Evolutionary conservation across 2,888 invertebrate species (phyloP).

Genomic region (Zhuqinia jingwanae): DNA sequence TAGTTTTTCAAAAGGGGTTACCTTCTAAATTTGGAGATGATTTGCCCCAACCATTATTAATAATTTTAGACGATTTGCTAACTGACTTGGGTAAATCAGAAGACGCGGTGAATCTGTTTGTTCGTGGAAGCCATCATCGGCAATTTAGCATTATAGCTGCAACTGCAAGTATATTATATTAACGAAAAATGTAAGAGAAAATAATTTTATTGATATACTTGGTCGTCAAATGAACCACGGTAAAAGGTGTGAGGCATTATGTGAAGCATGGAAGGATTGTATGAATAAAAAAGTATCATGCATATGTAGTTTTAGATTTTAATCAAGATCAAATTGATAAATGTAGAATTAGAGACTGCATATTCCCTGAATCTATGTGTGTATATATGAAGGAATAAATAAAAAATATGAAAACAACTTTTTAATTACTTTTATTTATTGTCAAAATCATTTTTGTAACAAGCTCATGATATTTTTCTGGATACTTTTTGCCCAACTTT

Average conservation of each 20-base stretch:
- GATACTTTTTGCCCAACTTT: too few relatives aligned
- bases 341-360: slow-evolving; percentile 64
- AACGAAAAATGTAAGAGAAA: slow-evolving; percentile 74
- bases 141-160: slow-evolving; percentile 37
- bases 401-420: slow-evolving; percentile 50
- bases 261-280: slow-evolving; percentile 45
- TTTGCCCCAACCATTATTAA: neutral
- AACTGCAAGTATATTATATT: slow-evolving; percentile 61
- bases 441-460: too few relatives aligned
- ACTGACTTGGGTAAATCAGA: slow-evolving; percentile 27
- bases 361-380: slow-evolving; percentile 73
- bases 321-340: slow-evolving; percentile 71
- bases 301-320: slow-evolving; percentile 74
- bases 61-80: slow-evolving; percentile 67
- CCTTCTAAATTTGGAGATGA: slow-evolving; percentile 25
- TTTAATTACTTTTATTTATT: neutral
- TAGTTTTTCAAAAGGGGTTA: slow-evolving; percentile 65
- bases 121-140: slow-evolving; percentile 46
- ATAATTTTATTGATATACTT: slow-evolving; percentile 24
- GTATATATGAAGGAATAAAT: slow-evolving; percentile 51
- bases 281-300: slow-evolving; percentile 67
- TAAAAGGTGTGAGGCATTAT: slow-evolving; percentile 33
- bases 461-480: too few relatives aligned
- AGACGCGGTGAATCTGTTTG: slow-evolving; percentile 47
- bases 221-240: slow-evolving; percentile 74